phyloP scores from a whole-genome alignment of 2,797 vertebrate species.

The Falco novaeseelandiae region DNA sequence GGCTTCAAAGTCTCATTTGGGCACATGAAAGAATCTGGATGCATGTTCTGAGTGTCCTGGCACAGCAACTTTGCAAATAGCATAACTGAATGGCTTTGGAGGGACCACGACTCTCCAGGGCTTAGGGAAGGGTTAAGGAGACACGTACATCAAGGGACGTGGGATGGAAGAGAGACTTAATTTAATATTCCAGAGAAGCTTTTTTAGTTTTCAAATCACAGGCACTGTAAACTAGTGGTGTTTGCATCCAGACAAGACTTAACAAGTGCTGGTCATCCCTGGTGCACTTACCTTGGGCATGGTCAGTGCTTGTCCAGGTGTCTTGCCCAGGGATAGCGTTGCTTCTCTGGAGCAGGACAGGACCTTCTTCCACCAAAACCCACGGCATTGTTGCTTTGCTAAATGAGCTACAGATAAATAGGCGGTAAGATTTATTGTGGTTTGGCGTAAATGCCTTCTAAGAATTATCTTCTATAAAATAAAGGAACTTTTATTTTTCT shows the following conservation, averaged over 20 bases:
- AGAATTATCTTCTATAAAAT: background rate
- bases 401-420: background rate
- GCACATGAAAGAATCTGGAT: accelerated
- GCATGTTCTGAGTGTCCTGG: background rate
- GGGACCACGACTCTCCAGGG: background rate
- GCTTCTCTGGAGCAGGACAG: background rate
- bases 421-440: background rate
- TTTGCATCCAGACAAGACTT: background rate
- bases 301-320: background rate
- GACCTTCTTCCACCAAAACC: background rate
- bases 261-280: background rate
- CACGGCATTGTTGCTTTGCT: background rate
- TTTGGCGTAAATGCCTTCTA: background rate
- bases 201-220: background rate
- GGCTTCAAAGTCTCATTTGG: background rate
- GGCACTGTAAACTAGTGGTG: background rate
- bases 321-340: background rate
- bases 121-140: background rate
- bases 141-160: background rate
- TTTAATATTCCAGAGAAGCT: background rate
- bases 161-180: background rate
- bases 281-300: accelerated
- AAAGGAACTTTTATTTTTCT: background rate
- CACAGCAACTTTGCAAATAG: accelerated
- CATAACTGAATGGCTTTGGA: background rate